Base-by-base conservation (phyloP, 2,797 vertebrate genomes). In the Pseudochirops cupreus region DNA sequence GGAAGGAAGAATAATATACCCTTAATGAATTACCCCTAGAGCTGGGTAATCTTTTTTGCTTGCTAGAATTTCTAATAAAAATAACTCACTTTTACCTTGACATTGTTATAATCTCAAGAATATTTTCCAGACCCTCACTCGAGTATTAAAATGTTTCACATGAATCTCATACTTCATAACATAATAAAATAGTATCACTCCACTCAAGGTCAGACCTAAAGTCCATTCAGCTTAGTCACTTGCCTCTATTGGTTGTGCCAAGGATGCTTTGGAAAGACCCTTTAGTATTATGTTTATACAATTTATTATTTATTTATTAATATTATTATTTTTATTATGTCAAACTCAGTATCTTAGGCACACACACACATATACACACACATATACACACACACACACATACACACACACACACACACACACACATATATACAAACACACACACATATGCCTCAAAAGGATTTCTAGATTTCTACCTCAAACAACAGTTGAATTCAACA, bases 21-120 rank as follows among this genome's bases (percentile, higher is more conserved):
- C 98, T 97, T 97, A 97, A 96, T 97, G 95, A 98, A 95, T 97
- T 98, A 94, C 82, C 57, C 96, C 94, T 55, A 97, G 56, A 33
- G 28, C 16, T 46, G 39, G 28, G 52, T 5, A 16, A 67, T 31
- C 59, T 95, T 95, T 82, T 87, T 87, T 87, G 12, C 9, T 87
- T 46, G n/a, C 24, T 11, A 87, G 39, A 87, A 50, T 87, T 50
- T 87, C 74, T 87, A 87, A 87, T 87, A 5, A 52, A 94, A 91
- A 93, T 96, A 91, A 93, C 16, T 54, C 14, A 28, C 53, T 87
- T 46, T 39, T 12, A 50, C 2, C 39, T 11, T 91, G 91, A 58
- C 26, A n/a, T 56, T 89, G 62, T 56, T 39, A 39, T 54, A 90
- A 91, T 55, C 94, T 93, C 92, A 91, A 91, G 2, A 56, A 93